These are phyloP conservation scores for Enteromius fasciolatus DNA, from an alignment of 2,797 vertebrate species.

Conservation along the genomic window DNA sequence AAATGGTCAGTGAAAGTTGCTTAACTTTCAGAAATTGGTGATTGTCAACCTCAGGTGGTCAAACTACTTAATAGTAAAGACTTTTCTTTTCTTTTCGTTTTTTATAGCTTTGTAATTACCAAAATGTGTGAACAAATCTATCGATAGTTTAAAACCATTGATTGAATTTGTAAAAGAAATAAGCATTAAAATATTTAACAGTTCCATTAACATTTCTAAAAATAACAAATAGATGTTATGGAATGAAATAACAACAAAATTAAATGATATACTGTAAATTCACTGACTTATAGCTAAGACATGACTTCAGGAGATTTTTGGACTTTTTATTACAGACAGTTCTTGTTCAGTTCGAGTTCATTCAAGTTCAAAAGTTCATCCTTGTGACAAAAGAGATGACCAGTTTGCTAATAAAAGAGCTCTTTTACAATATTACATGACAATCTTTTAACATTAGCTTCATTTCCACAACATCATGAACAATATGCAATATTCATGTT, in stretches of 20 bases:
- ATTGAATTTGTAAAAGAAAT: not conserved
- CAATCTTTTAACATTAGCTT: conserved; percentile 4
- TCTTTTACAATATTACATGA: conserved; percentile 15
- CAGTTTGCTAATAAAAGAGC: conserved; percentile 3
- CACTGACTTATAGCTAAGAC: not conserved
- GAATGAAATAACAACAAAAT: not conserved
- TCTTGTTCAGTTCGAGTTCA: not conserved
- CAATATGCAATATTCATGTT: conserved; percentile 3
- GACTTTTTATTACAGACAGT: not conserved
- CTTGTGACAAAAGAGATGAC: not conserved
- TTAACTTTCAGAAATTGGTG: conserved; percentile 13
- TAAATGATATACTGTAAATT: not conserved
- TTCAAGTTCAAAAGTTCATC: not conserved
- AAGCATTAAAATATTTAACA: not conserved
- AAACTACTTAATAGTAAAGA: not conserved
- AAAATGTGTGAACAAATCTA: not conserved
- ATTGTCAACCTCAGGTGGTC: conserved; percentile 13
- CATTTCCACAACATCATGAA: conserved; percentile 7
- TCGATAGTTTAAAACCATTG: not conserved
- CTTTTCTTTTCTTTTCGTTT: not conserved
- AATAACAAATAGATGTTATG: not conserved
- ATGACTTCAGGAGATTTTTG: not conserved
- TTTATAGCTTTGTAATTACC: not conserved
- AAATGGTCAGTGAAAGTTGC: conserved; percentile 16
- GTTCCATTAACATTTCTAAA: not conserved